Conservation (phyloP, 2,888 invertebrate genomes). For the Euproctis similis region DNA sequence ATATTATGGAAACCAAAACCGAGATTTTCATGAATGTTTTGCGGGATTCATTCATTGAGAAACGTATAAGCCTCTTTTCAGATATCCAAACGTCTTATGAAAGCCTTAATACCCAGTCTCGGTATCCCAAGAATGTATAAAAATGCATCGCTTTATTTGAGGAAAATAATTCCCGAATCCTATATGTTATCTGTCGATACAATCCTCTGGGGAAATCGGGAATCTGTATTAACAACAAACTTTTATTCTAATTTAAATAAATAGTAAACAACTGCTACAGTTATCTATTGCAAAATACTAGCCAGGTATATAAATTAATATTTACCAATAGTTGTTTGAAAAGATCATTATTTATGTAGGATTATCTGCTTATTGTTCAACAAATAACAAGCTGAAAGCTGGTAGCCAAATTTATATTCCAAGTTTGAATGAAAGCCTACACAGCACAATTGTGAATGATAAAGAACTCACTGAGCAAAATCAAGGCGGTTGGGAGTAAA, state of each 20-base stretch:
- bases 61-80: slow-evolving; percentile 52
- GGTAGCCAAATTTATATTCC: slow-evolving; percentile 58
- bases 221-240: too few relatives aligned
- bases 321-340: slow-evolving; percentile 43
- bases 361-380: slow-evolving; percentile 53
- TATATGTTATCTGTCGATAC: slow-evolving; percentile 16
- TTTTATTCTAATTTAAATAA: too few relatives aligned
- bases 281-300: slow-evolving; percentile 13
- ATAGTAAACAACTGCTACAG: too few relatives aligned
- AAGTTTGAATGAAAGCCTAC: slow-evolving; percentile 47
- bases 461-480: slow-evolving; percentile 45
- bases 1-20: slow-evolving; percentile 33
- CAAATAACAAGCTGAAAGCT: slow-evolving; percentile 49
- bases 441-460: slow-evolving; percentile 37
- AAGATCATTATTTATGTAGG: slow-evolving; percentile 60
- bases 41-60: slow-evolving; percentile 43
- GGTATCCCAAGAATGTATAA: slow-evolving; percentile 34
- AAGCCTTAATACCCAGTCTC: slow-evolving; percentile 47
- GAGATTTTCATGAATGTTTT: slow-evolving; percentile 42
- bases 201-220: slow-evolving; percentile 13
- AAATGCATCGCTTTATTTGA: slow-evolving; percentile 43
- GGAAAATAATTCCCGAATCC: slow-evolving; percentile 16
- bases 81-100: slow-evolving; percentile 46
- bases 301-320: slow-evolving; percentile 44
- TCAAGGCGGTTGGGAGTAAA: slow-evolving; percentile 48